Base-by-base conservation (phyloP, 2,113 vertebrate genomes). In the Gadus chalcogrammus region DNA sequence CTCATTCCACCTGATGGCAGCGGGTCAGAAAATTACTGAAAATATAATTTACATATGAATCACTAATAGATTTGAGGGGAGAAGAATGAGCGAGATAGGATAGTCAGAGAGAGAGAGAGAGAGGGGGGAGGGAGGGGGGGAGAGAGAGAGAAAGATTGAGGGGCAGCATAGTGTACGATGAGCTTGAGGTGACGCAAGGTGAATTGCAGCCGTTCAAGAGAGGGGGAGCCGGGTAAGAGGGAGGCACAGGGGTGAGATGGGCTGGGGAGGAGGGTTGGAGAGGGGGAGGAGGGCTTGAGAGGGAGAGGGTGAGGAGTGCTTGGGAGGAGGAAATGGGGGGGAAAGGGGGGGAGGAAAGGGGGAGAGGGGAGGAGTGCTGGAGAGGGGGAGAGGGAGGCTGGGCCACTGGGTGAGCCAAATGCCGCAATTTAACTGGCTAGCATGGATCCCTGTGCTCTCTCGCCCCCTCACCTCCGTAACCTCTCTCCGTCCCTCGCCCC, bases 141-240 rank as follows among this genome's bases (percentile, higher is more conserved):
- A 68, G 38, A 27, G 76, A 82, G n/a, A n/a, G n/a, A n/a, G n/a
- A n/a, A n/a, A n/a, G 79, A 80, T 79, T 81, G 75, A 81, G 84
- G 84, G 76, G 70, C 71, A 82, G 74, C 69, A 63, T 77, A 66
- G 76, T 78, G 77, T 75, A 70, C 72, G 78, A 84, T 82, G 74
- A 86, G 87, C 81, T 75, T 38, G 84, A 87, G 87, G 84, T 83
- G 80, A 75, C 42, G 53, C 82, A 83, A 82, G 84, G 87, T 82
- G 82, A 89, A 87, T 88, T 84, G 80, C 68, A 73, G 81, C 68
- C 38, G 38, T 12, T 12, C 5, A 1, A 42, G 38, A 42, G 38
- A 42, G 6, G 74, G 70, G 59, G 42, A 16, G 16, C 28, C 28
- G 28, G 28, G 28, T 31, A 2, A 4, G 28, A 31, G 28, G 4